A percentile compares a stretch with the other conserved stretches of the same genome.
These are phyloP conservation scores for Lepidonotus clava DNA, from an alignment of 2,888 invertebrate genomes.

Conservation along the genomic window DNA sequence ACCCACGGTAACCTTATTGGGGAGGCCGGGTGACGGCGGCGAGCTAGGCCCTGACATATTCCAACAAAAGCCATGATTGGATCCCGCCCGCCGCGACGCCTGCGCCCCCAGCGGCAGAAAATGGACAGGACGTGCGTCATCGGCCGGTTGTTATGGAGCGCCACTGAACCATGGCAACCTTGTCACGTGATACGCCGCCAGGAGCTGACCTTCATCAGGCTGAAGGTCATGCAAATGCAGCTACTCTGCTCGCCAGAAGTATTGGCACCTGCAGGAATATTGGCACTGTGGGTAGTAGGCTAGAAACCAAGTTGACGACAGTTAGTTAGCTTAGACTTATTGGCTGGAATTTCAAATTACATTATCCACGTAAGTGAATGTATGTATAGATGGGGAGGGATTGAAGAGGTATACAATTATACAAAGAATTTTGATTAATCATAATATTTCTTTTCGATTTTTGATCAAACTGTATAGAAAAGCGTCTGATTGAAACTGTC, in stretches of 20 bases:
- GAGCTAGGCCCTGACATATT: neutral
- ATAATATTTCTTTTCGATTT: too few species aligned
- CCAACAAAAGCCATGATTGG: conserved; percentile 41
- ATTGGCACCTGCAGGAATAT: conserved; percentile 22
- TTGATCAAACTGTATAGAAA: too few species aligned
- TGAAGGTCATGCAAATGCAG: conserved; percentile 45
- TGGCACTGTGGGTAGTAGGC: neutral
- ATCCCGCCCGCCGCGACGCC: neutral
- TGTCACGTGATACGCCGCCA: conserved; percentile 20
- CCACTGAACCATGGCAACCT: conserved; percentile 48
- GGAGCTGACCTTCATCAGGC: conserved; percentile 38
- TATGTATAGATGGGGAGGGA: too few species aligned
- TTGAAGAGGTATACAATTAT: too few species aligned
- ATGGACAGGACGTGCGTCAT: conserved; percentile 27
- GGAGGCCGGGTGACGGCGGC: neutral
- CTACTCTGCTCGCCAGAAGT: neutral
- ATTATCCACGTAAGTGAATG: too few species aligned
- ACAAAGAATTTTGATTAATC: too few species aligned
- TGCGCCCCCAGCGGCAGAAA: conserved; percentile 40
- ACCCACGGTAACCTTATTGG: neutral
- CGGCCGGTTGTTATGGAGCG: conserved; percentile 45
- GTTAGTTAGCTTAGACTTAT: neutral
- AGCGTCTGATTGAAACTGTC: too few species aligned
- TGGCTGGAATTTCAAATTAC: neutral
- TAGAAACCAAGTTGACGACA: neutral